Base-by-base conservation (phyloP, 2,113 vertebrate species). In the Hylia prasina region DNA sequence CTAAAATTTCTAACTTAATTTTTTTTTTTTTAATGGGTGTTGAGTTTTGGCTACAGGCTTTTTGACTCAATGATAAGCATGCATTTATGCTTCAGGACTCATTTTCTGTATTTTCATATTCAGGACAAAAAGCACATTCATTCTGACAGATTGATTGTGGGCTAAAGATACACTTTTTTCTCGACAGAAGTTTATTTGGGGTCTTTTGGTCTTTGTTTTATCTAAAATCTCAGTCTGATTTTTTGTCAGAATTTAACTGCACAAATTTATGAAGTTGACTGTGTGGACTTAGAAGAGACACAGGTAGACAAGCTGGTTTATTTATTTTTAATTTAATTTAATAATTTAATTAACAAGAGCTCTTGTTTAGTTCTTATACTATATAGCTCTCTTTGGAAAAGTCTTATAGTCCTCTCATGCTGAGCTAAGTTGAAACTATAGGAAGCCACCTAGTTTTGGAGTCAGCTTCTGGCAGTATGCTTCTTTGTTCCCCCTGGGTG, bases 321-420 rank as follows among this genome's bases (percentile, higher is more conserved):
- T 45, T 66, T 79, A 17, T 54, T n/a, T n/a, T n/a, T n/a, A n/a
- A n/a, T n/a, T n/a, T n/a, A n/a, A n/a, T n/a, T n/a, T n/a, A n/a
- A n/a, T n/a, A n/a, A n/a, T n/a, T n/a, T n/a, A n/a, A n/a, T n/a
- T n/a, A n/a, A n/a, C n/a, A n/a, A n/a, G n/a, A n/a, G 18, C 13
- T 72, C 13, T 70, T 56, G 5, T 82, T 82, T 58, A 33, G 5
- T 70, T 68, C 16, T 40, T 71, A 37, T 7, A 6, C 2, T 33
- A 4, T 45, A 23, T 35, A 11, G 8, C 70, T 72, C 69, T 84
- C 4, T 65, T 47, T 31, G 21, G 54, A 40, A 48, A 88, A 71
- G 31, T 58, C 7, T 40, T 45, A 8, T 0, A 75, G 13, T 3
- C 4, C 3, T 66, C 28, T 58, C 2, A 6, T 37, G 28, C 18